Percentiles rank a stretch among this genome's conserved stretches.
phyloP scores from a whole-genome alignment of 2,797 vertebrate species.

The Tapirus indicus region DNA sequence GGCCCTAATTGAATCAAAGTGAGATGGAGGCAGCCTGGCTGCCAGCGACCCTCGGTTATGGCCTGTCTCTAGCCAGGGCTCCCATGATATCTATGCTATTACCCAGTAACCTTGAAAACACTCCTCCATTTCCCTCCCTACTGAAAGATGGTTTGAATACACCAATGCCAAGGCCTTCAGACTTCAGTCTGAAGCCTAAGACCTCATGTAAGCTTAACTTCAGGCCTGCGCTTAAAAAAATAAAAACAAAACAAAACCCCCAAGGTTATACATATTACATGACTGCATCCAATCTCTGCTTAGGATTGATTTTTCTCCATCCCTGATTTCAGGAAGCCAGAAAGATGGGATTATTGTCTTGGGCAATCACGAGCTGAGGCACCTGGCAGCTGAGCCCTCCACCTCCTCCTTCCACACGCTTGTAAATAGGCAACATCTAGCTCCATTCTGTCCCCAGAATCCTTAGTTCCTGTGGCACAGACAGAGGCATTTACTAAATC shows the following conservation, averaged over 20 bases:
- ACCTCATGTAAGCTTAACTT: background rate
- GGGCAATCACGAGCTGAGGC: slow-evolving; percentile 81
- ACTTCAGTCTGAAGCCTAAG: background rate
- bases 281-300: slow-evolving; percentile 79
- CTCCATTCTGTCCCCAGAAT: slow-evolving; percentile 53
- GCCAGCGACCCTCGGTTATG: background rate
- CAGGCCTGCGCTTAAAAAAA: background rate
- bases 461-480: slow-evolving; percentile 33
- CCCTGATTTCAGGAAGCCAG: slow-evolving; percentile 38
- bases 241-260: background rate
- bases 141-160: background rate
- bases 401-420: slow-evolving; percentile 57
- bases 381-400: slow-evolving; percentile 84
- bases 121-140: background rate
- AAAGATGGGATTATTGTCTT: slow-evolving; percentile 84
- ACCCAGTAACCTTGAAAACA: background rate
- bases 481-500: slow-evolving; percentile 33
- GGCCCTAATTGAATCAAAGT: slow-evolving; percentile 10
- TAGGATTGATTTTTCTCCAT: slow-evolving; percentile 82
- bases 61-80: background rate
- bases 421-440: slow-evolving; percentile 76
- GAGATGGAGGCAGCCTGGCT: background rate
- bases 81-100: background rate
- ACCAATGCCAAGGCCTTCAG: background rate
- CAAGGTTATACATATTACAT: slow-evolving; percentile 80